These are phyloP conservation scores for Tribolium castaneum DNA, from an alignment of 1,140 invertebrate genomes.

Conservation along the genomic window DNA sequence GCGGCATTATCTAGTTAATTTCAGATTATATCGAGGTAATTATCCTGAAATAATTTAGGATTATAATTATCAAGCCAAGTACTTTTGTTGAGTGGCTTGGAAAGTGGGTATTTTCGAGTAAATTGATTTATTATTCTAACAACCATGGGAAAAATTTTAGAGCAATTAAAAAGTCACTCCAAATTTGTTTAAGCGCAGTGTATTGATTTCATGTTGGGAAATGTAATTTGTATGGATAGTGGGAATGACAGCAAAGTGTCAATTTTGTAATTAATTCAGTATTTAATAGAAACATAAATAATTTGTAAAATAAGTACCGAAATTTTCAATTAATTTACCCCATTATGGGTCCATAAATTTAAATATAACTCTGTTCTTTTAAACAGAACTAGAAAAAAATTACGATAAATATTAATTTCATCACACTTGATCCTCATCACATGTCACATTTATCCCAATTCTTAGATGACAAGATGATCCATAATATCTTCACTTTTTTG, in stretches of 20 bases:
- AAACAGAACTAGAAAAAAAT: no score
- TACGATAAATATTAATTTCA: not conserved
- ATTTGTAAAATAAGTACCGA: no score
- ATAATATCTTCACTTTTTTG: not conserved
- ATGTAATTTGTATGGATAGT: not conserved
- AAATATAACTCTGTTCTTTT: not conserved
- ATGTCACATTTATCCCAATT: not conserved
- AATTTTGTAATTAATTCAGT: not conserved
- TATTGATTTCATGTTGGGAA: not conserved
- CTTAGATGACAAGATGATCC: not conserved
- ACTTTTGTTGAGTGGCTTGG: not conserved
- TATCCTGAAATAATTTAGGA: not conserved
- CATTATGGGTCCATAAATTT: not conserved
- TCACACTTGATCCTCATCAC: not conserved
- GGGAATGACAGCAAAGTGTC: not conserved
- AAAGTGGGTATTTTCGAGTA: not conserved
- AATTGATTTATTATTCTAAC: not conserved
- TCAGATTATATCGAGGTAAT: not conserved
- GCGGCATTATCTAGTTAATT: not conserved
- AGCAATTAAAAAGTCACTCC: not conserved
- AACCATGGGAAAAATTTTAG: not conserved
- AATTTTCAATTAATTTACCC: not conserved
- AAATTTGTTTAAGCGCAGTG: not conserved
- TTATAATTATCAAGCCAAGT: not conserved
- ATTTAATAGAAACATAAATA: not conserved